Percentiles rank a stretch among this genome's conserved stretches.
Evolutionary conservation across 1,140 invertebrate species (phyloP).

Genomic region (Drosophila bifasciata): DNA sequence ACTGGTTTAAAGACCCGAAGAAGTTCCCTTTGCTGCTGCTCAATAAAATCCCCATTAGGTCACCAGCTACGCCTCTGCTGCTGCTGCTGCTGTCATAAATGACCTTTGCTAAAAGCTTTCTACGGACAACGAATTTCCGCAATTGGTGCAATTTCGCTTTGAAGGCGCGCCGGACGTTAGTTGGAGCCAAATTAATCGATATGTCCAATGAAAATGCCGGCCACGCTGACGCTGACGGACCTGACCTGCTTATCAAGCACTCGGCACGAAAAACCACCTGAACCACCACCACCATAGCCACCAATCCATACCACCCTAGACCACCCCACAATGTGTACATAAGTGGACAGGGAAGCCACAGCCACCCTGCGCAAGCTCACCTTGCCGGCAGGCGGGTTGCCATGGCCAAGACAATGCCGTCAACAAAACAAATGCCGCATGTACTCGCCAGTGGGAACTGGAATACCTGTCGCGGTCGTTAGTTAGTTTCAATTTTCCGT

Average conservation of each 20-base stretch:
- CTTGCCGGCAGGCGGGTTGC: conserved; percentile 47
- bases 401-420: conserved; percentile 72
- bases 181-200: conserved; percentile 76
- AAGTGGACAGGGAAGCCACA: background rate
- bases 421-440: conserved; percentile 63
- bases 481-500: conserved; percentile 78
- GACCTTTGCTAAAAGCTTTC: conserved; percentile 68
- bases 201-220: conserved; percentile 62
- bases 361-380: conserved; percentile 41
- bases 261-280: background rate
- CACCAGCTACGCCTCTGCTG: conserved; percentile 18
- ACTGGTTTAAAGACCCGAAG: too few species aligned
- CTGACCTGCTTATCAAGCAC: conserved; percentile 67
- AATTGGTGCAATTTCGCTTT: conserved; percentile 72
- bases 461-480: conserved; percentile 62
- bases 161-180: conserved; percentile 67
- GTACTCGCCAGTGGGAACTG: conserved; percentile 16
- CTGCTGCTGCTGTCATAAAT: conserved; percentile 24
- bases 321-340: background rate
- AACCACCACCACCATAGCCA: conserved; percentile 18
- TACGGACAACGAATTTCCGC: conserved; percentile 57
- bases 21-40: background rate
- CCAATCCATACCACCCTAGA: too few species aligned
- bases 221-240: conserved; percentile 35
- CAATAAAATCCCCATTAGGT: background rate